phyloP scores from a whole-genome alignment of 2,888 invertebrate species.

The Campoplex capitator region DNA sequence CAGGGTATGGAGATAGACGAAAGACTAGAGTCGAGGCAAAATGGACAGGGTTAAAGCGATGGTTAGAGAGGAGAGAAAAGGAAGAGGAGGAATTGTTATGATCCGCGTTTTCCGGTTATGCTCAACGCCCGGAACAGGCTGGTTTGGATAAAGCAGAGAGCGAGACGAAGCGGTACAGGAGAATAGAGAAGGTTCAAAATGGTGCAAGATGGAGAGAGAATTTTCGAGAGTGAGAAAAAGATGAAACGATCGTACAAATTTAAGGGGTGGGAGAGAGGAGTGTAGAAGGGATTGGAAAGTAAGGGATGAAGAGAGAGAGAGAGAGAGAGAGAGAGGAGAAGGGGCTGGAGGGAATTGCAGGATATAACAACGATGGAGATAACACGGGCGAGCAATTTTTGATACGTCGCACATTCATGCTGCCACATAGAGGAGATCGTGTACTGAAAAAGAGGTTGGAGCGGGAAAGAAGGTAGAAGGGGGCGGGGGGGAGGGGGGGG shows the following conservation, averaged over 20 bases:
- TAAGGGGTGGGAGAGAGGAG: not conserved
- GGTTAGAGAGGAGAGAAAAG: not conserved
- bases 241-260: slow-evolving; percentile 18
- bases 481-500: not conserved
- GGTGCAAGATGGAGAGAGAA: slow-evolving; percentile 14
- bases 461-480: not conserved
- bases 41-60: slow-evolving; percentile 33
- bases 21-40: not conserved
- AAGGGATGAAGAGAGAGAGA: not conserved
- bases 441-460: slow-evolving; percentile 5
- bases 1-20: not conserved
- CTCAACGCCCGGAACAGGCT: slow-evolving; percentile 67
- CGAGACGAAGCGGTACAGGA: not conserved
- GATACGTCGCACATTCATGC: slow-evolving; percentile 65
- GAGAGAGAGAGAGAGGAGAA: not conserved
- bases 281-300: not conserved
- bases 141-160: slow-evolving; percentile 54
- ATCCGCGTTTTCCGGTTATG: slow-evolving; percentile 67
- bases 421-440: slow-evolving; percentile 30
- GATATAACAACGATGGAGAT: slow-evolving; percentile 68
- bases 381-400: slow-evolving; percentile 69
- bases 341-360: slow-evolving; percentile 56
- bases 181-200: not conserved
- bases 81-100: slow-evolving; percentile 62
- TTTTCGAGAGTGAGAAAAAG: slow-evolving; percentile 29